A percentile compares a stretch with the other conserved stretches of the same genome.
These are phyloP conservation scores for Rhynchomys soricoides DNA, from an alignment of 2,113 vertebrate species.

Conservation along the genomic window DNA sequence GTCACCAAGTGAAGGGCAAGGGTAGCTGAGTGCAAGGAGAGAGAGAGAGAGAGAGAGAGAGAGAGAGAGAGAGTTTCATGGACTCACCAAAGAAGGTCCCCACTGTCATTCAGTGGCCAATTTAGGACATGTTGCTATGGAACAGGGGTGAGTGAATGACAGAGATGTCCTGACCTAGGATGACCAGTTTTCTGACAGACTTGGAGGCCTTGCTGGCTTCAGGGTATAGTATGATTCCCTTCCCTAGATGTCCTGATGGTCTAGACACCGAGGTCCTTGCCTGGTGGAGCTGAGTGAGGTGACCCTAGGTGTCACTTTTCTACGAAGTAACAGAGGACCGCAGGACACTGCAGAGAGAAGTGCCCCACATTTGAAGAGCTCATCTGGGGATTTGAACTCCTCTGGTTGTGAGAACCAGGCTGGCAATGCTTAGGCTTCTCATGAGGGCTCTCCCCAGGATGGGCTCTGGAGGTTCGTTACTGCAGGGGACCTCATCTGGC, in stretches of 20 bases:
- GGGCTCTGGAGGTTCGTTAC: not conserved
- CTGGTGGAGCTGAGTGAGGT: not conserved
- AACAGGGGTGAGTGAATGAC: not conserved
- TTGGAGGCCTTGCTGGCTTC: not conserved
- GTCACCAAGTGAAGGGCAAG: not conserved
- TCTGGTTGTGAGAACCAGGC: not conserved
- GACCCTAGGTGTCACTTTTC: not conserved
- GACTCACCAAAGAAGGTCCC: not conserved
- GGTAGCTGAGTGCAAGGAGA: not conserved
- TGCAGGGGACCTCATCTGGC: constrained; percentile 16
- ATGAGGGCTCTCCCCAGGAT: not conserved
- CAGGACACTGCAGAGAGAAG: not conserved
- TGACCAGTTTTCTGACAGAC: not conserved
- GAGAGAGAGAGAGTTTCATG: accelerated
- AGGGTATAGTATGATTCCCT: not conserved
- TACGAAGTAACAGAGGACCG: not conserved
- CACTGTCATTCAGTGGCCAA: not conserved
- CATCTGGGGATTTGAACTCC: not conserved
- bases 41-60: not conserved
- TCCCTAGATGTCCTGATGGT: not conserved
- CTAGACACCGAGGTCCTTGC: not conserved
- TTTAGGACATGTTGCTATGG: not conserved
- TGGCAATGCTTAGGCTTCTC: no score
- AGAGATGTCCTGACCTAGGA: not conserved
- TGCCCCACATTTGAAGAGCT: not conserved